Percentiles rank a stretch among this genome's conserved stretches.
Evolutionary conservation across 1,140 invertebrate genomes (phyloP).

Genomic region (Drosophila ercepeae): DNA sequence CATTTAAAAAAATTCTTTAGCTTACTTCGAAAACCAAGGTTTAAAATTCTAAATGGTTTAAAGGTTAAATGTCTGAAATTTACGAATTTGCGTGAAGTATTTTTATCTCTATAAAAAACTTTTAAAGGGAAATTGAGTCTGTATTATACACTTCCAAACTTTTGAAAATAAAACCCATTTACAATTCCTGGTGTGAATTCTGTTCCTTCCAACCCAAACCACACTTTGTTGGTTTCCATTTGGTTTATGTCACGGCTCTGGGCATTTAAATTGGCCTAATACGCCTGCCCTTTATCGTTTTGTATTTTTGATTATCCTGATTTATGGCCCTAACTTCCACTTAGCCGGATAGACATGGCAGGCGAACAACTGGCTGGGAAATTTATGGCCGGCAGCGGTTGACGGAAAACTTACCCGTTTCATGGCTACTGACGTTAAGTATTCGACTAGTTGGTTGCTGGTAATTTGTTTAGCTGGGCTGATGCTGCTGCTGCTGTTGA

Average conservation of each 20-base stretch:
- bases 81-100: background rate
- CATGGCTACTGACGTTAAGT: constrained; percentile 68
- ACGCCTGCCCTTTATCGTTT: constrained; percentile 53
- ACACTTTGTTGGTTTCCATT: constrained; percentile 3
- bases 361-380: constrained; percentile 11
- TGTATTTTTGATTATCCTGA: constrained; percentile 74
- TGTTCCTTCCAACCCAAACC: background rate
- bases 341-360: constrained; percentile 46
- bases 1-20: background rate
- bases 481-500: constrained; percentile 10
- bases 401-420: constrained; percentile 68
- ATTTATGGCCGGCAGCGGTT: constrained; percentile 59
- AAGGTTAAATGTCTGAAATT: background rate
- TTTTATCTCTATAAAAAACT: background rate
- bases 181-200: background rate
- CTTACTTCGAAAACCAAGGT: background rate
- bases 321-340: constrained; percentile 55
- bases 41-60: background rate
- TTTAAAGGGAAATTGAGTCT: background rate
- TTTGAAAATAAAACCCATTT: background rate
- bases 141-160: background rate
- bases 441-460: constrained; percentile 63
- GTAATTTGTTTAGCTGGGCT: constrained; percentile 58
- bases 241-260: constrained; percentile 4
- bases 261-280: constrained; percentile 52